Conservation (phyloP, 2,113 vertebrate species). For the Atherinomorus stipes region DNA sequence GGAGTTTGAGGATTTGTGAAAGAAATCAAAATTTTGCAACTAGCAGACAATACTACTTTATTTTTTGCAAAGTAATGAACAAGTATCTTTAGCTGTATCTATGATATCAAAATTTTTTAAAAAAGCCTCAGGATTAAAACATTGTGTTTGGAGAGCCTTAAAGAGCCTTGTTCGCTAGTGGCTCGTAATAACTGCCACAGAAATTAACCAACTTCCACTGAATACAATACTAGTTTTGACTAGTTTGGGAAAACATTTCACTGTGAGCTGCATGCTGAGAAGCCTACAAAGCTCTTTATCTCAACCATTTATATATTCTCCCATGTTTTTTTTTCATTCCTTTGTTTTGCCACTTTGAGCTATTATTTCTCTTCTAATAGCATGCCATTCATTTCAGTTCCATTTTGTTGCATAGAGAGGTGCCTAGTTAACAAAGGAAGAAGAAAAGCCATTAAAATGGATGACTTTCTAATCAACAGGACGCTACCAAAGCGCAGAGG, state of each 20-base stretch:
- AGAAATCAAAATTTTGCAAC: too few relatives aligned
- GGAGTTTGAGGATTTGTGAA: too few relatives aligned
- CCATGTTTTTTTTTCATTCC: conserved; percentile 50
- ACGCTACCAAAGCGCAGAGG: conserved; percentile 54
- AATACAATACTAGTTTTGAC: conserved; percentile 17
- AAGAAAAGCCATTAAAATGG: conserved; percentile 75
- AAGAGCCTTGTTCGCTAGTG: background rate
- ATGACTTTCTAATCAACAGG: conserved; percentile 73
- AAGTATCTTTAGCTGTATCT: too few relatives aligned
- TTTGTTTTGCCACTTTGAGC: conserved; percentile 73
- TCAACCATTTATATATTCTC: conserved; percentile 65
- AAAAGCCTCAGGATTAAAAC: too few relatives aligned
- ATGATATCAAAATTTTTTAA: too few relatives aligned
- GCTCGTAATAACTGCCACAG: conserved; percentile 18
- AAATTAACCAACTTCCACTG: conserved; percentile 4
- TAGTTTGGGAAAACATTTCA: conserved; percentile 33
- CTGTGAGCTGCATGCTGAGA: conserved; percentile 55
- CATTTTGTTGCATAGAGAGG: conserved; percentile 54
- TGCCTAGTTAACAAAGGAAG: conserved; percentile 74
- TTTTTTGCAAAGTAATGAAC: too few relatives aligned
- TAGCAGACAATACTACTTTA: too few relatives aligned
- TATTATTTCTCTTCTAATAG: conserved; percentile 75
- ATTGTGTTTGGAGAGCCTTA: too few relatives aligned
- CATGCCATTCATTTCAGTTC: conserved; percentile 70
- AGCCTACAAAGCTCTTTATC: conserved; percentile 63